Base-by-base conservation (phyloP, 2,797 vertebrate species). In the Scolopax rusticola region DNA sequence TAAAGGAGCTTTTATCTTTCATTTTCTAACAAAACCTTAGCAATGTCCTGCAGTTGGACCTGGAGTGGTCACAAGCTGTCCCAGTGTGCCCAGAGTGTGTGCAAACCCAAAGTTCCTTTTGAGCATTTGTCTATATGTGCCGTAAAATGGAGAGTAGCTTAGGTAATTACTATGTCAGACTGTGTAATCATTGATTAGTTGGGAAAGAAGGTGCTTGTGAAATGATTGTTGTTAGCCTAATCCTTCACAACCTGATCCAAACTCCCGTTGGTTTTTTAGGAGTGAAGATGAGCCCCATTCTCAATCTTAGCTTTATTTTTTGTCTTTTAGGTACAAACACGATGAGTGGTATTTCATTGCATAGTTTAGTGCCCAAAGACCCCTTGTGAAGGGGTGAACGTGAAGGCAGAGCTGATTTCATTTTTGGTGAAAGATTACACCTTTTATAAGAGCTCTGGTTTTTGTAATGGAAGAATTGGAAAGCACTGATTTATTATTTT, bases 381-480 rank as follows among this genome's bases (percentile, higher is more conserved):
- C 41, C 47, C 17, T 38, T 38, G 7, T 4, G 45, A 33, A 33
- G 33, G 33, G 33, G 33, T 33, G 33, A 9, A n/a, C 10, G 3
- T 1, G 8, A 69, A 59, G 45, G 32, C 24, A 36, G 75, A 69
- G n/a, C n/a, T 38, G 4, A 48, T 74, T 60, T 24, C 90, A 14
- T 14, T 20, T 78, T 80, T 41, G 71, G 57, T 43, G 68, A 24
- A 76, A 69, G 68, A 78, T 11, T 32, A 5, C 17, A 47, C 3
- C 0, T 71, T 91, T 94, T 59, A 6, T 43, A 53, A 89, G 63
- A 84, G 56, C 64, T 71, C 53, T 3, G 8, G 60, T 27, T 43
- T 84, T 95, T 91, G n/a, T 54, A 54, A 40, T 38, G 77, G 57
- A 76, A 69, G 47, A 87, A 51, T 65, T 90, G 33, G 38, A 67